Base-by-base conservation (phyloP, 1,140 invertebrate species). In the Melitaea cinxia region DNA sequence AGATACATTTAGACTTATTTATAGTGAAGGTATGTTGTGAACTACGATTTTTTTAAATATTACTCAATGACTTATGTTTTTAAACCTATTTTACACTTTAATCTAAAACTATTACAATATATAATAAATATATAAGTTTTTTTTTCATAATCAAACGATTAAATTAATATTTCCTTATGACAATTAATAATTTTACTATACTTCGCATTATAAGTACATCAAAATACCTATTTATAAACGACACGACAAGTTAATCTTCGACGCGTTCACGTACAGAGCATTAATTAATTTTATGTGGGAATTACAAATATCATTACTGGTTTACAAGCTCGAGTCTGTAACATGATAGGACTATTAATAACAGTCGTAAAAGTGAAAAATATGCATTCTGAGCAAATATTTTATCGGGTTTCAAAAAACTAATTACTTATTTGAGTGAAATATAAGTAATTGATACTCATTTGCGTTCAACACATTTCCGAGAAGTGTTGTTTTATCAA, bases 1-100 rank as follows among this genome's bases (percentile, higher is more conserved):
- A 10, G 97, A 98, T 81, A 96, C 96, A 0, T 98, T 98, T 84
- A 93, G 96, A 47, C 92, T 98, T 42, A 94, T 97, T 75, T 97
- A 97, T 89, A 94, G 94, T 82, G 94, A 95, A 67, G 92, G 92
- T 79, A 90, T 14, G 35, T 37, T n/a, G 14, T 37, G 35, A 2
- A 26, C 24, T 26, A n/a, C n/a, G n/a, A n/a, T n/a, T n/a, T n/a
- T n/a, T n/a, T n/a, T 33, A 3, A 0, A 33, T 28, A 7, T 33
- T 33, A n/a, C 3, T 12, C 9, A 2, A 33, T 10, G 7, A 33
- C 4, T 12, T 0, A 33, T 2, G 9, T 1, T n/a, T 10, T n/a
- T n/a, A n/a, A n/a, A n/a, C n/a, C n/a, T n/a, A 3, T 9, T 9
- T 30, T 30, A 33, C n/a, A 33, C 0, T 33, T 0, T n/a, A 10